Percentiles rank a stretch among this genome's conserved stretches.
phyloP scores from a whole-genome alignment of 2,113 vertebrate genomes.

The Antigone vipio region DNA sequence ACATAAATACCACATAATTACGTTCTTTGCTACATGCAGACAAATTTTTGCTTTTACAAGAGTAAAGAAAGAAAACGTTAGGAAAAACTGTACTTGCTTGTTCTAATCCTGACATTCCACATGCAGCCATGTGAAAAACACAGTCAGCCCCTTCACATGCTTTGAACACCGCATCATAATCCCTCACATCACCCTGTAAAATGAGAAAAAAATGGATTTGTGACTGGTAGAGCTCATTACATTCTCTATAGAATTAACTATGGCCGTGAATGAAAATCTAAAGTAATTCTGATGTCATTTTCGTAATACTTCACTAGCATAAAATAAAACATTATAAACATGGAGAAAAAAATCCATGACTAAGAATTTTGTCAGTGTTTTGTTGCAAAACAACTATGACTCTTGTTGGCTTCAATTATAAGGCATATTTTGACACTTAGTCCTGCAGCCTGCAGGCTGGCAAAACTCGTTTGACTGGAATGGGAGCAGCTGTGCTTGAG shows the following conservation, averaged over 20 bases:
- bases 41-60: neutral
- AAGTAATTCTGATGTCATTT: neutral
- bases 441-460: neutral
- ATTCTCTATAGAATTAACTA: neutral
- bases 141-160: constrained; percentile 87
- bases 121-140: constrained; percentile 90
- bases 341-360: neutral
- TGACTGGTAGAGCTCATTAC: neutral
- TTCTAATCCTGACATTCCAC: constrained; percentile 89
- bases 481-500: neutral
- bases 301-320: neutral
- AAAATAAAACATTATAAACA: neutral
- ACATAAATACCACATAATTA: neutral
- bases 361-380: constrained; percentile 1
- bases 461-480: constrained; percentile 49
- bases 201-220: neutral
- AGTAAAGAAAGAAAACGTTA: neutral
- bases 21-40: neutral
- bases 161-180: constrained; percentile 80
- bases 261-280: neutral
- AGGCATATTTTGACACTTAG: constrained; percentile 14
- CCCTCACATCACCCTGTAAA: constrained; percentile 85
- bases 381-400: neutral
- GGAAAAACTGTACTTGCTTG: constrained; percentile 77
- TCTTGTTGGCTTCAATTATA: neutral